phyloP scores from a whole-genome alignment of 2,797 vertebrate species.

The Myripristis jacobus region DNA sequence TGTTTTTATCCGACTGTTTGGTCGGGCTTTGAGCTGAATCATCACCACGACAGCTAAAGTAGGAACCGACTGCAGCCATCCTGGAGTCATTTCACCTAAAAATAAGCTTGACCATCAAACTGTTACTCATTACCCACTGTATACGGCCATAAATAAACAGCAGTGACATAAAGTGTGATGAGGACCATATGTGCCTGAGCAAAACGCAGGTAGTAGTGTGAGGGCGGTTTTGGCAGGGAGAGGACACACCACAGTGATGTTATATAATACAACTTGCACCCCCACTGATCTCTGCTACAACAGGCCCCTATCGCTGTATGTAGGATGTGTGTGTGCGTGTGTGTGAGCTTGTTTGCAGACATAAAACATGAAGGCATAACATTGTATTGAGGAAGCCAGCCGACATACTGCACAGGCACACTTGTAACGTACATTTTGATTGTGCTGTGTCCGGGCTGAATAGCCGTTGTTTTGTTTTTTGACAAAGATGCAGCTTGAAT shows the following conservation, averaged over 20 bases:
- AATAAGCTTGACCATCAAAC: conserved; percentile 21
- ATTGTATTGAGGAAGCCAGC: background rate
- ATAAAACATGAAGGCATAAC: background rate
- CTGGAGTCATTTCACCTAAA: conserved; percentile 44
- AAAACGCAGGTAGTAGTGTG: conserved; percentile 39
- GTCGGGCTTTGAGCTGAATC: conserved; percentile 62
- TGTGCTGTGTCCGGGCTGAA: background rate
- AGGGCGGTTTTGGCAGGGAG: conserved; percentile 35
- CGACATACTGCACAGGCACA: background rate
- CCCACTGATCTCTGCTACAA: conserved; percentile 50
- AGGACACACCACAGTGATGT: conserved; percentile 54
- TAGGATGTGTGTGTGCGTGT: conserved; percentile 13
- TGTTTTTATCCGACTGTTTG: conserved; percentile 12
- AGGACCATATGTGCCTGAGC: conserved; percentile 42
- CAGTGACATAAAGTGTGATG: conserved; percentile 48
- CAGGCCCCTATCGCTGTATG: conserved; percentile 19
- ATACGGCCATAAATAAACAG: conserved; percentile 59
- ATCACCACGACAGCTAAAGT: conserved; percentile 30
- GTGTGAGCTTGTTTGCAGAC: background rate
- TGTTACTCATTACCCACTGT: background rate
- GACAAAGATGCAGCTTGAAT: background rate
- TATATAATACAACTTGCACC: conserved; percentile 61
- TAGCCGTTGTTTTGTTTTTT: conserved; percentile 1
- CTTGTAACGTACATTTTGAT: background rate
- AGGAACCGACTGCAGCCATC: conserved; percentile 45